Base-by-base conservation (phyloP, 2,797 vertebrate species). In the Staurois parvus region DNA sequence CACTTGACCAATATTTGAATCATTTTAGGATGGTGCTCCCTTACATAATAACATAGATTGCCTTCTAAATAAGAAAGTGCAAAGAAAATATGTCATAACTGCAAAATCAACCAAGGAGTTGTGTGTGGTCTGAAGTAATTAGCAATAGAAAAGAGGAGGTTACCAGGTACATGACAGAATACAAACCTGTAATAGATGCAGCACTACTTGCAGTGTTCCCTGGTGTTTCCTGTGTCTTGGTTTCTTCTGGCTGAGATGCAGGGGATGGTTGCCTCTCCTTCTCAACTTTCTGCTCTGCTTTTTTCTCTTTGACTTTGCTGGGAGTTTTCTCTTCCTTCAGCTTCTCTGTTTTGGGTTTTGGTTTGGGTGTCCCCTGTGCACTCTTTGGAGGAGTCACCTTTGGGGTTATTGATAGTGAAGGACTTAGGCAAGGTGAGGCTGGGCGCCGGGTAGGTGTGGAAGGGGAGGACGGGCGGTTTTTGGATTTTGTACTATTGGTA, bases 391-490 rank as follows among this genome's bases (percentile, higher is more conserved):
- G 90, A 28, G 90, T 85, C 70, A 92, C 93, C 79, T 89, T 94
- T 21, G 94, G 93, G 15, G 95, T 94, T 21, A 88, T 88, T 17
- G 91, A 90, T 13, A 34, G 26, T 12, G 40, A 48, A 6, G 79
- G 24, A 45, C 74, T 67, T 0, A 93, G 93, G 86, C 92, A 94
- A 3, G 96, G 96, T 21, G 96, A 97, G 0, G 96, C 92, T 0
- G 95, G 92, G 74, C 95, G 94, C 30, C 92, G 94, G 79, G 93
- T 96, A 26, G 94, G 91, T 0, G 92, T 91, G 52, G 94, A 95
- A 0, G 98, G 96, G n/a, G 97, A 98, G 0, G 94, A 93, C 0
- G 96, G 94, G 70, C 95, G 94, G 73, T 94, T 94, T 93, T 95
- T 97, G 21, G 94, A 94, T 88, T 96, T 91, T 0, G 96, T 95